A percentile compares a stretch with the other conserved stretches of the same genome.
Evolutionary conservation across 2,113 vertebrate species (phyloP).

Genomic region (Coryphaenoides rupestris): DNA sequence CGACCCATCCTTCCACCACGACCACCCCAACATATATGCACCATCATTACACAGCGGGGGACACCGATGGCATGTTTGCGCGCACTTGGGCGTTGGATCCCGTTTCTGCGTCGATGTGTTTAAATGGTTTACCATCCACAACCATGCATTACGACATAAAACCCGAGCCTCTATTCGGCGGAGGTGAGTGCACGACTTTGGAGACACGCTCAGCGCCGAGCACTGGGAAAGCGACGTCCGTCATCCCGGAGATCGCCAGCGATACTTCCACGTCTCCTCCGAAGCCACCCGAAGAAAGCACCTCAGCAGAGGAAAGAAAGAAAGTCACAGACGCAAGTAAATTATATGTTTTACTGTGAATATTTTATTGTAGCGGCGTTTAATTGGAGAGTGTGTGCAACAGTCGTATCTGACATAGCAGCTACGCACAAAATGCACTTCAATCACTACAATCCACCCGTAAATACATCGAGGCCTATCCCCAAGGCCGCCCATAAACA

Average conservation of each 20-base stretch:
- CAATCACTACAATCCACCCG: no score
- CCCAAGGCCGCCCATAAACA: no score
- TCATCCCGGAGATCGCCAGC: constrained; percentile 80
- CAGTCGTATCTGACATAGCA: no score
- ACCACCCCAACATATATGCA: constrained; percentile 86
- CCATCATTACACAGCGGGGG: constrained; percentile 82
- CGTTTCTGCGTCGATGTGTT: constrained; percentile 86
- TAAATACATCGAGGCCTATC: no score
- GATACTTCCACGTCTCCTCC: constrained; percentile 81
- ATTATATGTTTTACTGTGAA: constrained; percentile 36
- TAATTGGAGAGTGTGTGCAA: no score
- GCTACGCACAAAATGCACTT: no score
- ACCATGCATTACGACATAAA: constrained; percentile 92
- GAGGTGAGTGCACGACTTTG: constrained; percentile 83
- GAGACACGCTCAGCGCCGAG: constrained; percentile 91
- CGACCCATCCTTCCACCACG: constrained; percentile 76
- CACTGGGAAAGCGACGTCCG: constrained; percentile 84
- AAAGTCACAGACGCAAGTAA: constrained; percentile 85
- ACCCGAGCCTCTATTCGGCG: constrained; percentile 87
- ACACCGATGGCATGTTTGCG: constrained; percentile 91
- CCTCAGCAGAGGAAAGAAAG: constrained; percentile 78
- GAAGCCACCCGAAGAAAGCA: constrained; percentile 78
- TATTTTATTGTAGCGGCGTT: no score
- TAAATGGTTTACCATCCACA: constrained; percentile 87
- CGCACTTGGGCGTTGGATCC: constrained; percentile 93